Percentiles rank a stretch among this genome's conserved stretches.
These are phyloP conservation scores for Tinea pellionella DNA, from an alignment of 2,888 invertebrate genomes.

Conservation along the genomic window DNA sequence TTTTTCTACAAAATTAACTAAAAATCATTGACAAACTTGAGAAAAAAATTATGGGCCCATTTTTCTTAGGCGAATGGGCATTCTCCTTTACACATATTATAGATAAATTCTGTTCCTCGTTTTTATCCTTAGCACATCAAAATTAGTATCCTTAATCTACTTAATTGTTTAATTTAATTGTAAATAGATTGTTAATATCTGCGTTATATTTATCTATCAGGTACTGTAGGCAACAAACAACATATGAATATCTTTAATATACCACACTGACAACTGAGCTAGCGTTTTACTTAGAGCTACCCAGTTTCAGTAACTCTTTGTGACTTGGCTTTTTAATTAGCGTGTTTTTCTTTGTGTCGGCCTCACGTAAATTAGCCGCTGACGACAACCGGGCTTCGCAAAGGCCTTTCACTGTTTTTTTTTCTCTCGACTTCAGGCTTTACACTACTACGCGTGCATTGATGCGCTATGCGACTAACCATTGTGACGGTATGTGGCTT, in stretches of 20 bases:
- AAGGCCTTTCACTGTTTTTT: background rate
- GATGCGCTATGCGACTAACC: background rate
- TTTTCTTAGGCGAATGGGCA: too few species aligned
- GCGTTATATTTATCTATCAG: too few species aligned
- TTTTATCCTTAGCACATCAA: too few species aligned
- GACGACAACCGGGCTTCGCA: constrained; percentile 17
- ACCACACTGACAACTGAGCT: background rate
- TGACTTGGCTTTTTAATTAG: constrained; percentile 66
- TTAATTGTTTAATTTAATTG: too few species aligned
- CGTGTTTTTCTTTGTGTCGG: constrained; percentile 59
- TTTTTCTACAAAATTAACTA: too few species aligned
- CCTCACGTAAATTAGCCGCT: constrained; percentile 56
- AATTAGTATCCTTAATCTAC: too few species aligned
- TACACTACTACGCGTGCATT: constrained; percentile 1
- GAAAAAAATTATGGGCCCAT: too few species aligned
- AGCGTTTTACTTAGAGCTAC: constrained; percentile 17
- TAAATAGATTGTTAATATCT: too few species aligned
- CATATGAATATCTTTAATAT: background rate
- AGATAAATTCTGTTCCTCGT: too few species aligned
- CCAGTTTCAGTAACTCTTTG: constrained; percentile 53
- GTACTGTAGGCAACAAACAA: background rate
- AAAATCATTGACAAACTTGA: too few species aligned
- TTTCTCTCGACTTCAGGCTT: constrained; percentile 1
- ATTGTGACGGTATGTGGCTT: background rate
- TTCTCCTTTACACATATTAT: too few species aligned